phyloP scores from a whole-genome alignment of 2,888 invertebrate genomes.

The Erebia epiphron region DNA sequence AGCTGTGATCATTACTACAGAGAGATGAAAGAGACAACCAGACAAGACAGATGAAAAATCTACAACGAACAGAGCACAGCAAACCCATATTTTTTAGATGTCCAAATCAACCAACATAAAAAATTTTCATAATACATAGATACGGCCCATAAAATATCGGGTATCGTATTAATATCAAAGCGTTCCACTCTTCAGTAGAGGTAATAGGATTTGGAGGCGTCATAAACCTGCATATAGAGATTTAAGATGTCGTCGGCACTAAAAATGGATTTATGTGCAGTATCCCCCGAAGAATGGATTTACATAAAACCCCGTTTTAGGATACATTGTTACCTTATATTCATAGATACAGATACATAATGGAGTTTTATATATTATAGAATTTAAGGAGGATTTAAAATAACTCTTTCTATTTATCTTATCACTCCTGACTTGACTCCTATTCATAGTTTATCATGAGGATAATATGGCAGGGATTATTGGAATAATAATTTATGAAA shows the following conservation, averaged over 20 bases:
- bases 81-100: too few relatives aligned
- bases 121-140: conserved; percentile 21
- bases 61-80: too few relatives aligned
- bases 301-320: conserved; percentile 24
- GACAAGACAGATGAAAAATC: too few relatives aligned
- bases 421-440: too few relatives aligned
- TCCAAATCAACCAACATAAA: background rate
- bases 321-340: background rate
- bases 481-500: too few relatives aligned
- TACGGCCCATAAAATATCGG: conserved; percentile 25
- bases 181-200: conserved; percentile 13
- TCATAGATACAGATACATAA: background rate
- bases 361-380: background rate
- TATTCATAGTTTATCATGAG: too few relatives aligned
- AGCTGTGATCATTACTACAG: too few relatives aligned
- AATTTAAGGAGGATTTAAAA: background rate
- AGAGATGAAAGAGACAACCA: too few relatives aligned
- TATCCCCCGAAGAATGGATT: conserved; percentile 32
- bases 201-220: conserved; percentile 28
- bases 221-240: conserved; percentile 38
- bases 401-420: too few relatives aligned
- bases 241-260: conserved; percentile 34
- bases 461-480: too few relatives aligned
- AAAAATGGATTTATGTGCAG: conserved; percentile 35
- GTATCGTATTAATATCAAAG: conserved; percentile 20